Evolutionary conservation across 2,888 invertebrate genomes (phyloP), one percentile per base, ranked within the genome.

Genomic region (Platycheirus rosarum): DNA sequence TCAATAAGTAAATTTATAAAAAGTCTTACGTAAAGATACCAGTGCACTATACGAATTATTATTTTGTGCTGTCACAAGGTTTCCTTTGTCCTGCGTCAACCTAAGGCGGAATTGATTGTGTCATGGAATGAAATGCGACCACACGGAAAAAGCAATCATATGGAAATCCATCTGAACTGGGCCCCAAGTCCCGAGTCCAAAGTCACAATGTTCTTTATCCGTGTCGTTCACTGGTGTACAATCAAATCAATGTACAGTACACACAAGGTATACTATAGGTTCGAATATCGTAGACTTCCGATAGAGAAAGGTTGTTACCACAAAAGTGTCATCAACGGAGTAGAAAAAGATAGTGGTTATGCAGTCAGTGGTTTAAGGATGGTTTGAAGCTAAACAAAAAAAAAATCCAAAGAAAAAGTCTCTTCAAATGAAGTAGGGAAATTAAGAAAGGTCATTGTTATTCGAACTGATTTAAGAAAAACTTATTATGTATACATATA

Each of bases 81-180:
- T 68, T 53, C 68, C 51, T 51, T 44, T 68, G 44, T 68, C 62
- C 75, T 62, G 4, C 26, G 60, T 62, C 60, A 75, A 68, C 66
- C 66, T 66, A n/a, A 51, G 53, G 49, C 57, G 26, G 32, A 35
- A 57, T 60, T 42, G 74, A 60, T 60, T 75, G 75, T 74, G 35
- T 60, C 51, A 14, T 40, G 20, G 37, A 75, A 68, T 42, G 60
- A 68, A 75, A 68, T 53, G 62, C 75, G 68, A 68, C 75, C 75
- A 68, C 75, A 68, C 53, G 75, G 75, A 75, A 75, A 75, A 75
- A 26, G 29, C 75, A 75, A 75, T 68, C 68, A 68, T 49, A 75
- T 62, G 75, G 68, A 75, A 75, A 75, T 46, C 44, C 18, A 53
- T 68, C 62, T 49, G 9, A 42, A 20, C 9, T 49, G 44, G 18